Base-by-base conservation (phyloP, 2,888 invertebrate species). In the Notodonta ziczac region DNA sequence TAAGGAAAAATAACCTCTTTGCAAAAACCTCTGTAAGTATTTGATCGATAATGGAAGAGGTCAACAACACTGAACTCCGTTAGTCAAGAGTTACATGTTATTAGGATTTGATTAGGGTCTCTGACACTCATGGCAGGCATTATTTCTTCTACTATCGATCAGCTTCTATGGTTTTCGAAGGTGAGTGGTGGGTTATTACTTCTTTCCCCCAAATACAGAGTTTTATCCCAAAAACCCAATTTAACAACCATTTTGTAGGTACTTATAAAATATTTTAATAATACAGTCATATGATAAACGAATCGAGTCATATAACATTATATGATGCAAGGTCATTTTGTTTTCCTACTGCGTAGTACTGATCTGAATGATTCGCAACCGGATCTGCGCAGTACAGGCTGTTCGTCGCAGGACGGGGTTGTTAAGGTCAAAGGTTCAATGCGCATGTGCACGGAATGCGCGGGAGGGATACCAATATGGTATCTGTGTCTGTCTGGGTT, bases 381-480 rank as follows among this genome's bases (percentile, higher is more conserved):
- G 65, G 62, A 67, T 61, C 56, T 69, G 66, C 64, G 70, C 68
- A 71, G 58, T 63, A 64, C 54, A 50, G 60, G 57, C 61, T 66
- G 60, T 63, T 60, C 64, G 61, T 69, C 48, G 54, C 55, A 64
- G 63, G 57, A 57, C 62, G 57, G 63, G 48, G 58, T 63, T 69
- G 61, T 60, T 65, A 69, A 69, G 72, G 65, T 68, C 66, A 63
- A 65, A 68, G 44, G 57, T 60, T 60, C 60, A 80, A 55, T 71
- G 83, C 87, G 86, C 87, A 86, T 86, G 86, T 83, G 83, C 84
- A 81, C 64, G 67, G 67, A 81, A 73, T 77, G 73, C 82, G 82
- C 81, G 82, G 81, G 75, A 76, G 70, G 66, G 67, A 69, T 66
- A 74, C 69, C 73, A 74, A 69, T 70, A 78, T 77, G 75, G 77